Evolutionary conservation across 2,797 vertebrate species (phyloP).

Genomic region (Aulostomus chinensis): DNA sequence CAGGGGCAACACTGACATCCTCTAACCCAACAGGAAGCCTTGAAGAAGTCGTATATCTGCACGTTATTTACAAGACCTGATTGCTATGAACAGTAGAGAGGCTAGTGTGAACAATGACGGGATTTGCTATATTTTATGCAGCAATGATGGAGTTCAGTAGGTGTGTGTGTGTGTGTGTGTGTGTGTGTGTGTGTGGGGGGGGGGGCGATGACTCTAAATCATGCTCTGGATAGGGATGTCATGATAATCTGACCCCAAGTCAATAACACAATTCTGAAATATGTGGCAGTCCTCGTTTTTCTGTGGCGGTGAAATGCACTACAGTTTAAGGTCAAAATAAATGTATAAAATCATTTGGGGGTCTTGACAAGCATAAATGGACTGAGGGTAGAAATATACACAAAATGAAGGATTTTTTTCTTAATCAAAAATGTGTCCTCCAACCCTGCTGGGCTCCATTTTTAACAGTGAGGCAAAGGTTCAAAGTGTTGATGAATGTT

Average conservation of each 20-base stretch:
- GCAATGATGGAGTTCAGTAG: conserved; percentile 40
- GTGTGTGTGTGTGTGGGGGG: too few relatives aligned
- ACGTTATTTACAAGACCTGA: conserved; percentile 73
- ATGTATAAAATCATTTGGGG: too few relatives aligned
- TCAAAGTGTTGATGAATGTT: conserved; percentile 42
- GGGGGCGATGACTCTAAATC: too few relatives aligned
- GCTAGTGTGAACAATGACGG: conserved; percentile 21
- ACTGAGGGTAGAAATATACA: too few relatives aligned
- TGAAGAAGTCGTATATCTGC: conserved; percentile 54
- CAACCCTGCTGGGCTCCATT: conserved; percentile 8
- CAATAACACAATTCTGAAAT: too few relatives aligned
- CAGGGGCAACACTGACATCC: conserved; percentile 43
- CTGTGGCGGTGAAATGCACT: too few relatives aligned
- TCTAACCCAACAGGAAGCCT: conserved; percentile 63
- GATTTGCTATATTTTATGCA: conserved; percentile 46
- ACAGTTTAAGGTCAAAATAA: too few relatives aligned
- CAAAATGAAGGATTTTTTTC: too few relatives aligned
- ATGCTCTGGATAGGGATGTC: too few relatives aligned
- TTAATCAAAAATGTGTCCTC: not conserved
- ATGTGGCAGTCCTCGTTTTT: too few relatives aligned
- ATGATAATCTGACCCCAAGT: too few relatives aligned
- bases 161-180: not conserved
- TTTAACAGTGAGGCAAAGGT: conserved; percentile 37
- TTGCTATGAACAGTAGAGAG: conserved; percentile 44
- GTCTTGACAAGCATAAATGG: not conserved